These are phyloP conservation scores for Garra rufa DNA, from an alignment of 2,113 vertebrate genomes.

Conservation along the genomic window DNA sequence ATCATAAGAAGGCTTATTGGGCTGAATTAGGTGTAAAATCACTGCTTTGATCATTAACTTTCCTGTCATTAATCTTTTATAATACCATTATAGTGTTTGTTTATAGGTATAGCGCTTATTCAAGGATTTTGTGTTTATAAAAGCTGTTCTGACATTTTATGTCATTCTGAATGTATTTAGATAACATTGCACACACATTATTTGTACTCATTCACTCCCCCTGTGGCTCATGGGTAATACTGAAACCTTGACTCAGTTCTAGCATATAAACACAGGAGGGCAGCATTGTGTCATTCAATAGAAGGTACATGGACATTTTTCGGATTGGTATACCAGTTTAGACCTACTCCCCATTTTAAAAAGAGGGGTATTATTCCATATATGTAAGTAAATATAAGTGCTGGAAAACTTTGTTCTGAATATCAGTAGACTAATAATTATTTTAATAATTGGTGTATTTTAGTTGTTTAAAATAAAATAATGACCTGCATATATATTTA, in stretches of 20 bases:
- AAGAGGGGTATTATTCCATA: too few species aligned
- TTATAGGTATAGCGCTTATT: background rate
- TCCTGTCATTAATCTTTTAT: background rate
- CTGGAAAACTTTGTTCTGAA: too few species aligned
- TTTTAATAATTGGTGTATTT: too few species aligned
- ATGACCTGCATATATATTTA: too few species aligned
- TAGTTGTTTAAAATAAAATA: too few species aligned
- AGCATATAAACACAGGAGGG: slow-evolving; percentile 39
- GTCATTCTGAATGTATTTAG: background rate
- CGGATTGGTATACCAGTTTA: background rate
- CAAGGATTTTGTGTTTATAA: background rate
- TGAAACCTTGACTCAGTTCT: background rate
- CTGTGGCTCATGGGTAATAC: background rate
- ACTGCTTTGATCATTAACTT: background rate
- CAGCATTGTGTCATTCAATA: background rate
- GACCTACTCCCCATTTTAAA: background rate
- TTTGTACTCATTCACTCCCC: background rate
- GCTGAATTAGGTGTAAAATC: background rate
- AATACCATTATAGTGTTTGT: background rate
- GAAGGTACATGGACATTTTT: background rate
- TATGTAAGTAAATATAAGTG: too few species aligned
- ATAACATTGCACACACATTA: background rate
- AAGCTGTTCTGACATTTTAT: background rate
- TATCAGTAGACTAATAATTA: too few species aligned
- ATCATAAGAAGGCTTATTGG: background rate